These are phyloP conservation scores for Anoplius nigerrimus DNA, from an alignment of 2,888 invertebrate genomes.

Conservation along the genomic window DNA sequence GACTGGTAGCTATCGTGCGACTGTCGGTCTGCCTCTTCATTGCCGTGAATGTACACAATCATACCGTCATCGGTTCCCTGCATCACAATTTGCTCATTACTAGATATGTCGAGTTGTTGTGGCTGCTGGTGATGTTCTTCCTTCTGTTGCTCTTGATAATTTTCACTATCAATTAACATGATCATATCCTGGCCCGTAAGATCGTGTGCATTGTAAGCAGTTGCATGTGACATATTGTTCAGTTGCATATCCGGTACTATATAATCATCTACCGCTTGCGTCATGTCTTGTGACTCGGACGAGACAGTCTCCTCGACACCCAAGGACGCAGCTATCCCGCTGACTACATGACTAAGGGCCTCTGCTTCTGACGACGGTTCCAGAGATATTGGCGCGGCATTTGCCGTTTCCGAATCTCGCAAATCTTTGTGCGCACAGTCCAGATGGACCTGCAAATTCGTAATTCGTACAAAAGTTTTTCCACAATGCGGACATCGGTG, in stretches of 20 bases:
- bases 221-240: slow-evolving; percentile 50
- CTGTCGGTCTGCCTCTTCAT: slow-evolving; percentile 56
- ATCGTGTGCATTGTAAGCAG: slow-evolving; percentile 72
- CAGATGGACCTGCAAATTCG: slow-evolving; percentile 75
- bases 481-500: slow-evolving; percentile 85
- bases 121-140: slow-evolving; percentile 59
- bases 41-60: slow-evolving; percentile 70
- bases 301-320: slow-evolving; percentile 78
- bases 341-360: slow-evolving; percentile 77
- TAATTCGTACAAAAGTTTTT: slow-evolving; percentile 82
- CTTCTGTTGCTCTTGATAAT: slow-evolving; percentile 56
- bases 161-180: slow-evolving; percentile 67
- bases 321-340: slow-evolving; percentile 78
- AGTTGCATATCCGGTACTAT: slow-evolving; percentile 62
- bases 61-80: slow-evolving; percentile 67
- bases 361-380: slow-evolving; percentile 78
- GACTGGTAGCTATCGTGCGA: slow-evolving; percentile 52
- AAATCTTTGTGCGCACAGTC: slow-evolving; percentile 66
- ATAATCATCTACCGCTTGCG: slow-evolving; percentile 57
- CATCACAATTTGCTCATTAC: slow-evolving; percentile 68
- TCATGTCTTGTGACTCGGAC: slow-evolving; percentile 77
- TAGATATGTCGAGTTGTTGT: slow-evolving; percentile 65
- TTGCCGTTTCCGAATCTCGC: slow-evolving; percentile 29
- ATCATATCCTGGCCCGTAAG: slow-evolving; percentile 71
- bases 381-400: slow-evolving; percentile 59